phyloP scores from a whole-genome alignment of 2,113 vertebrate species.

The Chionomys nivalis region DNA sequence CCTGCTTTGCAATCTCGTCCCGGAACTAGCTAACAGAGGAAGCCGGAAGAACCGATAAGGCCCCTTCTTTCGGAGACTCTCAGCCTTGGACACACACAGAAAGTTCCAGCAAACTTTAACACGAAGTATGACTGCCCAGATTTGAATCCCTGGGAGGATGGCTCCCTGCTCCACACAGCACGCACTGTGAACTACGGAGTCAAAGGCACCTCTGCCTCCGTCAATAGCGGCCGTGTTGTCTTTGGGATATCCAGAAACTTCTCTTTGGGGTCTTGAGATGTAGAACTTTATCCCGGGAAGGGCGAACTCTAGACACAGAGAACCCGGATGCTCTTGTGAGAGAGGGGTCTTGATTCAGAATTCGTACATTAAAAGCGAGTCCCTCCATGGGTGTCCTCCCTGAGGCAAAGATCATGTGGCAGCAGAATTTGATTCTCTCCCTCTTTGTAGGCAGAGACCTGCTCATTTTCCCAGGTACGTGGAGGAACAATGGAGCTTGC shows the following conservation, averaged over 20 bases:
- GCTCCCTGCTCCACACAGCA: rapidly evolving
- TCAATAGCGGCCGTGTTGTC: background rate
- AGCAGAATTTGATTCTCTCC: background rate
- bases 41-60: background rate
- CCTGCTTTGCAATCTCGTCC: background rate
- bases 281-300: background rate
- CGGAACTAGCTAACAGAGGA: background rate
- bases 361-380: background rate
- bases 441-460: background rate
- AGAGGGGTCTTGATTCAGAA: background rate
- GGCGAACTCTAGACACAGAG: background rate
- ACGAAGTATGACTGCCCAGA: rapidly evolving
- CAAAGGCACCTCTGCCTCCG: background rate
- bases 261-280: background rate
- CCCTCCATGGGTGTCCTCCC: background rate
- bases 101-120: background rate
- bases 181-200: background rate
- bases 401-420: background rate
- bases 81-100: background rate
- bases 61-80: background rate
- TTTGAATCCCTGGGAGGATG: rapidly evolving
- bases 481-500: background rate
- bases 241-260: background rate
- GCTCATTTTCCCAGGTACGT: background rate
- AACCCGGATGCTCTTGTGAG: background rate